Base-by-base conservation (phyloP, 2,888 invertebrate genomes). In the Flexamia atlantica region DNA sequence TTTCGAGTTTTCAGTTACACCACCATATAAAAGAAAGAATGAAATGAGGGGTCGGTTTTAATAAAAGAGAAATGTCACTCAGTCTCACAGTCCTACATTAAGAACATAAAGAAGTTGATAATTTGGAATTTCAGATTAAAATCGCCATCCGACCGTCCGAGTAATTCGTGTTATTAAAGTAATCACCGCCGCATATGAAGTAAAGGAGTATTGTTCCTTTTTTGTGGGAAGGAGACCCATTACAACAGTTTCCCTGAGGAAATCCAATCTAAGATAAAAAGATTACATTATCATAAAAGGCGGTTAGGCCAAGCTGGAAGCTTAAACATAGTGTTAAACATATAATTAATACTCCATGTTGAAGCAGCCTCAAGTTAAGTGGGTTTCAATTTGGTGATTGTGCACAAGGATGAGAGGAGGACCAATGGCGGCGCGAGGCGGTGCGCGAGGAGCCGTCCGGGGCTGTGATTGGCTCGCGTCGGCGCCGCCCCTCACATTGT, bases 351-450 rank as follows among this genome's bases (percentile, higher is more conserved):
- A 82, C 84, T 82, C 74, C 68, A 81, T 84, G 82, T 82, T 76
- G 84, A 68, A 60, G 81, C 84, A 32, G 84, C 84, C 81, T 84
- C 84, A 84, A 84, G 84, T 84, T 84, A 84, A 84, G 84, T 84
- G 84, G 82, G 84, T 81, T 84, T 84, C 84, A 84, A 84, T 84
- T 84, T 84, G 46, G 74, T 72, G 84, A 84, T 84, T 84, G 84
- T 84, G 76, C 42, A 79, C 68, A 53, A 68, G 68, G 82, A 82
- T 82, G 82, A 70, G 68, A 42, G 57, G 84, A 30, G 64, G 84
- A 50, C 84, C 84, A 84, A 84, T 84, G 70, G 82, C 36, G 32
- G 28, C 28, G 42, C 60, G 57, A 42, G 82, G 82, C 80, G 82
- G 82, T 30, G 74, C 74, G 82, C 60, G 32, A 50, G 76, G 64